Evolutionary conservation across 2,113 vertebrate genomes (phyloP).

Genomic region (Tachycineta bicolor): DNA sequence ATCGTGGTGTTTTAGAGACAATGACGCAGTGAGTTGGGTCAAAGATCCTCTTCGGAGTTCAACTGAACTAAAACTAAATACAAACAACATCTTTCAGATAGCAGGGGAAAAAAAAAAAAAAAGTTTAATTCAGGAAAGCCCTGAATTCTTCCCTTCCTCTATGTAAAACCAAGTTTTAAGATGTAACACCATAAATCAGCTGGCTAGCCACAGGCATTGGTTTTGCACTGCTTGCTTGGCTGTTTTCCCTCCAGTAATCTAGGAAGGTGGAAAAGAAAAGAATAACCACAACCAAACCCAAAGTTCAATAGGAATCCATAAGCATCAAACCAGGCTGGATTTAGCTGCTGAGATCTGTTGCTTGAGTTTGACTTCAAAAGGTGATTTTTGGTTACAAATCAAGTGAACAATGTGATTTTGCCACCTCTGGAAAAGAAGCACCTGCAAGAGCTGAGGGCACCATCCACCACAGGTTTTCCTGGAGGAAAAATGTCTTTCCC

Average conservation of each 20-base stretch:
- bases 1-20: neutral
- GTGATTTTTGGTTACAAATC: neutral
- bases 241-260: neutral
- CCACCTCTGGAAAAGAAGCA: neutral
- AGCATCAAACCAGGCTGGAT: neutral
- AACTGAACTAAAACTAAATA: neutral
- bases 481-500: neutral
- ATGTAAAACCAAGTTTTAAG: neutral
- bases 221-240: neutral
- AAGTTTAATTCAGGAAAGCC: neutral
- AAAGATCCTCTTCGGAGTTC: neutral
- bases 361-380: neutral
- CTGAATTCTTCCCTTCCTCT: neutral
- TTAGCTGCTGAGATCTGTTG: neutral
- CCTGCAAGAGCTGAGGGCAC: neutral
- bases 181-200: neutral
- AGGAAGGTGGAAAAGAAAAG: accelerated
- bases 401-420: neutral
- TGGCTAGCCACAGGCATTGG: neutral
- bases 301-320: neutral
- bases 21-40: neutral
- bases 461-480: neutral
- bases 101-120: neutral
- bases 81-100: neutral
- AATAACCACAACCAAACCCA: neutral